Conservation (phyloP, 2,797 vertebrate genomes). For the Phylloscopus collybita region DNA sequence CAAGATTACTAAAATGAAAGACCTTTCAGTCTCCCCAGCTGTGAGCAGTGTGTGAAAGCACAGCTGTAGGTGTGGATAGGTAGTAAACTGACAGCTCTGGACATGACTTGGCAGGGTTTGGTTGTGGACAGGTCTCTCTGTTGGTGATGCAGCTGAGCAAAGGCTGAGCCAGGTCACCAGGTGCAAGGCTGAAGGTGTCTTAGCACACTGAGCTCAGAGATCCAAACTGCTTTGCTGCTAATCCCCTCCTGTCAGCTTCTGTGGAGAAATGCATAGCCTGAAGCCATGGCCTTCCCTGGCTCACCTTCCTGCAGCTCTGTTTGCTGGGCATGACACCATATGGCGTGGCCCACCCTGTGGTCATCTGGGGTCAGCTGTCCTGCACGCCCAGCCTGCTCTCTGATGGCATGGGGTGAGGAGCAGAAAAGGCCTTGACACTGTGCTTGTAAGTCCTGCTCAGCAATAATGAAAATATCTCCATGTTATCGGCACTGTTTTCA, state of each 20-base stretch:
- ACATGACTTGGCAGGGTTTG: not conserved
- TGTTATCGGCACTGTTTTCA: not conserved
- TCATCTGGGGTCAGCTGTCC: not conserved
- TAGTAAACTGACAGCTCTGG: not conserved
- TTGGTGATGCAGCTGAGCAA: not conserved
- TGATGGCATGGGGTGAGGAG: not conserved
- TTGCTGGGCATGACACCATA: not conserved
- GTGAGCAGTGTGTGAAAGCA: not conserved
- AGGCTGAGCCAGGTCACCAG: not conserved
- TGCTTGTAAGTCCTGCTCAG: not conserved
- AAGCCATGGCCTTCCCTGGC: not conserved
- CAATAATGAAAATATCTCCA: not conserved
- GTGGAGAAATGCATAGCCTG: fast-evolving
- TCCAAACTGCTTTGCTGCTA: not conserved
- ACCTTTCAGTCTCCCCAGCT: not conserved
- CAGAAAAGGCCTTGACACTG: not conserved
- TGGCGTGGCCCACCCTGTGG: not conserved
- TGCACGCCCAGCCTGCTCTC: not conserved
- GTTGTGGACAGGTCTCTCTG: not conserved
- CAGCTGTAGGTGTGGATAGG: not conserved
- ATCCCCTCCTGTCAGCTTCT: not conserved
- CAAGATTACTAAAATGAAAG: not conserved
- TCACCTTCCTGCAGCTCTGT: not conserved
- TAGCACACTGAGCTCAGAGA: not conserved
- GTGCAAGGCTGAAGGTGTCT: not conserved